Percentiles rank a stretch among this genome's conserved stretches.
phyloP scores from a whole-genome alignment of 2,797 vertebrate genomes.

The Melanitta fusca region DNA sequence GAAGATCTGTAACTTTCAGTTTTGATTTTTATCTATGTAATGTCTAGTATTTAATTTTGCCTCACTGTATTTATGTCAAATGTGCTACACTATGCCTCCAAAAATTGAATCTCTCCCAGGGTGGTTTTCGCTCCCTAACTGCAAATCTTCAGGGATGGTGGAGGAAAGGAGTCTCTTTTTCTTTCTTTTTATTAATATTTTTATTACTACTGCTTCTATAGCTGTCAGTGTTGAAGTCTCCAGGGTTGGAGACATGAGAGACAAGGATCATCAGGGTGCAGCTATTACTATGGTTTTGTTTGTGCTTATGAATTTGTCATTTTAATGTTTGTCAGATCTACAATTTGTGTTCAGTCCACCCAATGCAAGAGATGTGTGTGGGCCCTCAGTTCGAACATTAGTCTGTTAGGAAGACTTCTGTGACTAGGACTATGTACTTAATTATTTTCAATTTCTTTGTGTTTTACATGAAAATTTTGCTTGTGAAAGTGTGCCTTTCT shows the following conservation, averaged over 20 bases:
- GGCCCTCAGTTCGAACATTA: not conserved
- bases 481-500: not conserved
- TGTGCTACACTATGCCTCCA: not conserved
- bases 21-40: not conserved
- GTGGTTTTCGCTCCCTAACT: not conserved
- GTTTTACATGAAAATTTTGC: not conserved
- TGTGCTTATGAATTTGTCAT: not conserved
- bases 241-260: not conserved
- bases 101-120: not conserved
- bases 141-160: not conserved
- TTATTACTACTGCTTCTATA: not conserved
- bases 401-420: not conserved
- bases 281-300: not conserved
- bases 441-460: not conserved
- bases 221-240: not conserved
- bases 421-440: not conserved
- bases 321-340: not conserved
- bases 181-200: not conserved
- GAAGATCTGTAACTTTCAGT: not conserved
- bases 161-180: not conserved
- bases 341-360: not conserved
- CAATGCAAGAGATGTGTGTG: not conserved
- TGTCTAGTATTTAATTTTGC: not conserved
- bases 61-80: not conserved
- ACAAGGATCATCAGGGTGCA: not conserved